A percentile compares a stretch with the other conserved stretches of the same genome.
These are phyloP conservation scores for Sclerurus mexicanus DNA, from an alignment of 2,113 vertebrate genomes.

Conservation along the genomic window DNA sequence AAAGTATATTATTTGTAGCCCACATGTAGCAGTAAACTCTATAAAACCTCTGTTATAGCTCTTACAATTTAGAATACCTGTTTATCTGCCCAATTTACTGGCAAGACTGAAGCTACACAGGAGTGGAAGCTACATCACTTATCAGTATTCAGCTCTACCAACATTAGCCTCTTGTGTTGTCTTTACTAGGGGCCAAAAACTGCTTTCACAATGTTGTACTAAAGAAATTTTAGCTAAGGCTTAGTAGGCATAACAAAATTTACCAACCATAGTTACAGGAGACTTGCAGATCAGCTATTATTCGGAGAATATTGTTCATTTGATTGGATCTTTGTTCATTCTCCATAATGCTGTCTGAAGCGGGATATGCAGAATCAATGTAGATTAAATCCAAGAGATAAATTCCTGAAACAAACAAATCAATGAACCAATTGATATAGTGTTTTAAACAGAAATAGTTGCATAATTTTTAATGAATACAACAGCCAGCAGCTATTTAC, in stretches of 20 bases:
- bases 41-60: not conserved
- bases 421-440: not conserved
- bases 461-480: not conserved
- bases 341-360: conserved; percentile 95
- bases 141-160: not conserved
- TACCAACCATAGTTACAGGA: conserved; percentile 91
- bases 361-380: conserved; percentile 94
- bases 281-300: conserved; percentile 93
- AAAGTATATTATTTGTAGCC: not conserved
- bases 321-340: conserved; percentile 94
- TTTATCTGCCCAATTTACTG: not conserved
- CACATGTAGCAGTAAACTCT: not conserved
- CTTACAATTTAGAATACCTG: not conserved
- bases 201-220: not conserved
- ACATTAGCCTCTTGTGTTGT: not conserved
- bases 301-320: conserved; percentile 95
- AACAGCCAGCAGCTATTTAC: not conserved
- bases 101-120: not conserved
- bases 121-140: not conserved
- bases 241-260: not conserved
- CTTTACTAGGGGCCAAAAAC: not conserved
- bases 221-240: not conserved
- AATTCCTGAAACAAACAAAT: conserved; percentile 81
- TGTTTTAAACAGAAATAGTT: not conserved
- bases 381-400: conserved; percentile 96